Percentiles rank a stretch among this genome's conserved stretches.
Evolutionary conservation across 2,888 invertebrate species (phyloP).

Genomic region (Spatulosminthurus flaviceps): DNA sequence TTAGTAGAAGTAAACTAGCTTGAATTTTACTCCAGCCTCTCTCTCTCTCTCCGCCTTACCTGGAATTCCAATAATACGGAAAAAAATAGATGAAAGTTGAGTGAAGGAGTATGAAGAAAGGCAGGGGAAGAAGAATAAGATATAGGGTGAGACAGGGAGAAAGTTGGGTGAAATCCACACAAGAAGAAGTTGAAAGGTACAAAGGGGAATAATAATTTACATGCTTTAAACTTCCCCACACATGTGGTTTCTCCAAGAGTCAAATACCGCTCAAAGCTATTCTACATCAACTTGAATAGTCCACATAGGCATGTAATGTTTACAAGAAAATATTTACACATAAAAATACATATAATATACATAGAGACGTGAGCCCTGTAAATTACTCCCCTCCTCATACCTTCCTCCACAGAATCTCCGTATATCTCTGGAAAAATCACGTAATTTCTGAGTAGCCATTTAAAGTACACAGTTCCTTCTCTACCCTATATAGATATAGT

Average conservation of each 20-base stretch:
- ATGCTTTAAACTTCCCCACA: neutral
- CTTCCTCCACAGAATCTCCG: too few species aligned
- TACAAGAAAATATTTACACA: too few species aligned
- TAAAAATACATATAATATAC: too few species aligned
- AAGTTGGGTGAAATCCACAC: constrained; percentile 4
- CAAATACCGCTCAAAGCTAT: neutral
- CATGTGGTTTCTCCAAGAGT: too few species aligned
- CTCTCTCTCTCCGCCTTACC: neutral
- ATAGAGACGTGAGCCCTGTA: too few species aligned
- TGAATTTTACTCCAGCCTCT: neutral
- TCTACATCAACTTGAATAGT: neutral
- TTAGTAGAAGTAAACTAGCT: too few species aligned
- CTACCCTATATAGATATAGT: too few species aligned
- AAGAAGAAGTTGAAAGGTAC: constrained; percentile 25
- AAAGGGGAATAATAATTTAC: constrained; percentile 31
- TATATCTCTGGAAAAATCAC: too few species aligned
- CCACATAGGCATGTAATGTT: neutral
- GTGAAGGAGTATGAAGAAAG: neutral
- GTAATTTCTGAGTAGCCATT: too few species aligned
- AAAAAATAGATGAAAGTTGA: neutral
- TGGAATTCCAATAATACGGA: neutral
- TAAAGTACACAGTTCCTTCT: too few species aligned
- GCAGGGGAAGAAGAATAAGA: neutral
- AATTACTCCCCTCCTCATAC: too few species aligned
- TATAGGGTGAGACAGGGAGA: neutral